phyloP scores from a whole-genome alignment of 2,888 invertebrate genomes.

The Hirudinaria manillensis region DNA sequence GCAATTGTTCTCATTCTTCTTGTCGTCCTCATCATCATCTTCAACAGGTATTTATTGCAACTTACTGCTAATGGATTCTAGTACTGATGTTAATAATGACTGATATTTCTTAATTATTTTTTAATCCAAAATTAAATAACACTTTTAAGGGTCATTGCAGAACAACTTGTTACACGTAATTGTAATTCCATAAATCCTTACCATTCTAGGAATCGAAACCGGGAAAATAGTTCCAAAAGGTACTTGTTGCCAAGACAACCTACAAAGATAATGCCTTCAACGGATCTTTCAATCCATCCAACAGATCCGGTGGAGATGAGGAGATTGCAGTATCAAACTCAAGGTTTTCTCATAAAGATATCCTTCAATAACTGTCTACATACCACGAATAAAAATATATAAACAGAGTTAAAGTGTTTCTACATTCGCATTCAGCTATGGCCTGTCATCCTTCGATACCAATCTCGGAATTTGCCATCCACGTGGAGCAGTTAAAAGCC shows the following conservation, averaged over 20 bases:
- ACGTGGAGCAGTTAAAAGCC: slow-evolving; percentile 87
- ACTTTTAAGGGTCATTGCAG: too few species aligned
- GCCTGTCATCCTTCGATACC: slow-evolving; percentile 84
- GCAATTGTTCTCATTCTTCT: slow-evolving; percentile 77
- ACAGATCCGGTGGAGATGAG: slow-evolving; percentile 94
- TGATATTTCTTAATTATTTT: background rate
- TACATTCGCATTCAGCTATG: slow-evolving; percentile 45
- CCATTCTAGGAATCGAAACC: slow-evolving; percentile 7
- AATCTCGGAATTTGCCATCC: slow-evolving; percentile 82
- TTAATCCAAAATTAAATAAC: too few species aligned
- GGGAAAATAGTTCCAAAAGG: slow-evolving; percentile 23
- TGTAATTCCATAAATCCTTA: too few species aligned
- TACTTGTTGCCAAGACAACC: slow-evolving; percentile 54
- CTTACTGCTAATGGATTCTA: background rate
- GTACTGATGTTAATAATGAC: background rate
- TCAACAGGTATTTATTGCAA: slow-evolving; percentile 25
- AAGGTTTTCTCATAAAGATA: slow-evolving; percentile 57
- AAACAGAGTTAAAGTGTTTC: background rate
- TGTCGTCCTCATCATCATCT: slow-evolving; percentile 62
- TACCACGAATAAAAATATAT: background rate
- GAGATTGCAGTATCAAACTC: slow-evolving; percentile 89
- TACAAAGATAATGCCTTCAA: slow-evolving; percentile 42
- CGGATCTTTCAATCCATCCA: slow-evolving; percentile 61
- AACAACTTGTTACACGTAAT: too few species aligned
- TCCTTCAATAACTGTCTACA: too few species aligned